These are phyloP conservation scores for Benitochromis conjunctus DNA, from an alignment of 2,113 vertebrate genomes.

Conservation along the genomic window DNA sequence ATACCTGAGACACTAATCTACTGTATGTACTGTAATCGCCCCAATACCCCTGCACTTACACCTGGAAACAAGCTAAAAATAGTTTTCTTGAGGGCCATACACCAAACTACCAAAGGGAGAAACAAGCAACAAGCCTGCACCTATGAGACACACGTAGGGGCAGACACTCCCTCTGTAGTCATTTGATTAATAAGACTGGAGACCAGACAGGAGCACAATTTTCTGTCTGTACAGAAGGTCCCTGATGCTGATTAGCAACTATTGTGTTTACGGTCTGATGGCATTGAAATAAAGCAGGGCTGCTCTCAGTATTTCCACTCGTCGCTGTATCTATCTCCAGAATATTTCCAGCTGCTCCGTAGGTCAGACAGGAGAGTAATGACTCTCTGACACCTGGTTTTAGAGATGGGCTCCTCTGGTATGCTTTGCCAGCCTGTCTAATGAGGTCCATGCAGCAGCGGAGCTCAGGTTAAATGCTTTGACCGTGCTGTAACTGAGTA, in stretches of 20 bases:
- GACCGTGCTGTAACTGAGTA: constrained; percentile 19
- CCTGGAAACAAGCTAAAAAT: constrained; percentile 40
- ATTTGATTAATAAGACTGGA: constrained; percentile 44
- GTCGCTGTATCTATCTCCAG: background rate
- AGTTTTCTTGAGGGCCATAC: background rate
- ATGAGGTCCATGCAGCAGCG: constrained; percentile 43
- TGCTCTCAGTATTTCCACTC: constrained; percentile 32
- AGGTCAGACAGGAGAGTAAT: constrained; percentile 48
- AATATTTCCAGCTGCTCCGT: constrained; percentile 34
- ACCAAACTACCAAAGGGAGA: background rate
- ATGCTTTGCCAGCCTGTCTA: constrained; percentile 29
- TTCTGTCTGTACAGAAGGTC: constrained; percentile 28
- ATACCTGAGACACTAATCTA: background rate
- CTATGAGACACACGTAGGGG: constrained; percentile 13
- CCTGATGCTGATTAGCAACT: constrained; percentile 13
- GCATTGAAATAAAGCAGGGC: background rate
- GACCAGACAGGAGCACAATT: constrained; percentile 33
- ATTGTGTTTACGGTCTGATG: background rate
- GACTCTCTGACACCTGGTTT: constrained; percentile 57
- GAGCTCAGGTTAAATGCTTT: constrained; percentile 58
- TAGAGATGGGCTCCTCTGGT: constrained; percentile 23
- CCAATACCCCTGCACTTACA: background rate
- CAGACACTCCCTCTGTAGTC: constrained; percentile 33
- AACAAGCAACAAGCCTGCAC: constrained; percentile 14
- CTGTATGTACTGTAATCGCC: background rate